Evolutionary conservation across 2,113 vertebrate species (phyloP).

Genomic region (Anhinga anhinga): DNA sequence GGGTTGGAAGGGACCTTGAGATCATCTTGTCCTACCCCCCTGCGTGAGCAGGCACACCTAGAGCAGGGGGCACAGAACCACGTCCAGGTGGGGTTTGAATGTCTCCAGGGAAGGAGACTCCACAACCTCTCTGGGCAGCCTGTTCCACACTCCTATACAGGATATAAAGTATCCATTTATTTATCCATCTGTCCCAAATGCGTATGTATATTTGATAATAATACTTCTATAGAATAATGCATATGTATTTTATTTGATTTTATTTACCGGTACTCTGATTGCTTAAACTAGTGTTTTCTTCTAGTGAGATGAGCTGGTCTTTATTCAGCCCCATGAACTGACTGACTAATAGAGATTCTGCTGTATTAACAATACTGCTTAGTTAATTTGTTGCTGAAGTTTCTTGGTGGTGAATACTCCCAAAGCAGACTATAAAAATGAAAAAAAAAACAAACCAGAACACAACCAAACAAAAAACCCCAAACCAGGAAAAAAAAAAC

Average conservation of each 20-base stretch:
- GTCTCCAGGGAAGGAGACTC: too few relatives aligned
- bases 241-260: not conserved
- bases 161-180: not conserved
- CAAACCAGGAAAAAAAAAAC: not conserved
- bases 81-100: too few relatives aligned
- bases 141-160: not conserved
- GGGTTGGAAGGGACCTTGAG: too few relatives aligned
- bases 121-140: too few relatives aligned
- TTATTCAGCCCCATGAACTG: not conserved
- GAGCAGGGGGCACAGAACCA: too few relatives aligned
- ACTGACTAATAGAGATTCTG: not conserved
- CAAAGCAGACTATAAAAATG: not conserved
- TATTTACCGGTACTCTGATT: not conserved
- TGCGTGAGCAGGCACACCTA: too few relatives aligned
- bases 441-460: not conserved
- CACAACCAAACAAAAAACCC: too few relatives aligned
- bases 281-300: not conserved
- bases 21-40: too few relatives aligned
- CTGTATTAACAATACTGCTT: not conserved
- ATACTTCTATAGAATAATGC: not conserved
- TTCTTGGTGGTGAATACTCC: not conserved
- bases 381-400: not conserved
- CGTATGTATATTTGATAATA: not conserved
- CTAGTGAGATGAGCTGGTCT: not conserved
- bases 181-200: not conserved